Percentiles rank a stretch among this genome's conserved stretches.
Conservation (phyloP, 1,140 invertebrate species). For the Trichonephila inaurata region DNA sequence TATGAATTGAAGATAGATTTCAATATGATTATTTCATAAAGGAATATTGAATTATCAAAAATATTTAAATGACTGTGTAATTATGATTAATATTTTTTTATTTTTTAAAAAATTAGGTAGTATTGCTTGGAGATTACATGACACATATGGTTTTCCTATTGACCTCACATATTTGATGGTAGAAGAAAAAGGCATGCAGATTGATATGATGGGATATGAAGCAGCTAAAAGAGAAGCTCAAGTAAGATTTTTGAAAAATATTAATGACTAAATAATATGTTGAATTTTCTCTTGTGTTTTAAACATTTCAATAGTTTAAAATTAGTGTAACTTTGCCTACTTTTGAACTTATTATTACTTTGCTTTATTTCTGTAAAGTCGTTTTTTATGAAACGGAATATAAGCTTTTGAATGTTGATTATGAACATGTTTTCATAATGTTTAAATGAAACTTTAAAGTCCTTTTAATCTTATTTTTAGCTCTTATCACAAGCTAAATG, state of each 20-base stretch:
- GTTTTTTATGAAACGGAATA: not conserved
- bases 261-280: too few relatives aligned
- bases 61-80: too few relatives aligned
- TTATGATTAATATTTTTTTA: not conserved
- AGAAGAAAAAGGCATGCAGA: constrained; percentile 94
- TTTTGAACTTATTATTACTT: too few relatives aligned
- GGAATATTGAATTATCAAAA: too few relatives aligned
- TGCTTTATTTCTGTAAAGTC: not conserved
- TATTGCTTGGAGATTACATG: constrained; percentile 98
- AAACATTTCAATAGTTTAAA: too few relatives aligned
- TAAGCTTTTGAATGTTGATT: not conserved
- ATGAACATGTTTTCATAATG: not conserved
- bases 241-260: constrained; percentile 19
- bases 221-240: constrained; percentile 92
- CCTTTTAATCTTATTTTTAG: constrained; percentile 79
- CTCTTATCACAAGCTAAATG: constrained; percentile 91
- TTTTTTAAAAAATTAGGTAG: constrained; percentile 84
- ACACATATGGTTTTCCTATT: constrained; percentile 99
- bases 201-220: constrained; percentile 95
- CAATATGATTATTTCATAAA: too few relatives aligned
- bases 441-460: not conserved
- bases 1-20: too few relatives aligned
- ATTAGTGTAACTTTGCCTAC: too few relatives aligned
- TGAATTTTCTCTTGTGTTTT: too few relatives aligned
- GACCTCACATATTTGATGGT: constrained; percentile 98